A percentile compares a stretch with the other conserved stretches of the same genome.
Conservation (phyloP, 1,140 invertebrate genomes). For the Drosophila repleta region DNA sequence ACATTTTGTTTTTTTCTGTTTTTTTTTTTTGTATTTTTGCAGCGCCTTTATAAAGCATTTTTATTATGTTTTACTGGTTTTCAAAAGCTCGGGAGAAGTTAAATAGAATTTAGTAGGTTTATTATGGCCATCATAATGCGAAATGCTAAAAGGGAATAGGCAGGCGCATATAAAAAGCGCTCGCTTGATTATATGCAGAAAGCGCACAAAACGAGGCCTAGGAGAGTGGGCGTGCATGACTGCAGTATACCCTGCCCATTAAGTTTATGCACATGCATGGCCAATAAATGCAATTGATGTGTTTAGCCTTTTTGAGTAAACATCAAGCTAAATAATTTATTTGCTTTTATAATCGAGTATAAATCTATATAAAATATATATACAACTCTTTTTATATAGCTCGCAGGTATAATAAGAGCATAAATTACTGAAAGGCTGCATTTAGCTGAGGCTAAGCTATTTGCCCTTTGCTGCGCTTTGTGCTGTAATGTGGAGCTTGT, state of each 20-base stretch:
- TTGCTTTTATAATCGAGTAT: no score
- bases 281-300: neutral
- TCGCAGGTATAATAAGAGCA: neutral
- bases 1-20: neutral
- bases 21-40: slow-evolving; percentile 7
- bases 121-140: slow-evolving; percentile 36
- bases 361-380: no score
- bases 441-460: neutral
- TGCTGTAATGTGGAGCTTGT: neutral
- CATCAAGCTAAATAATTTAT: no score
- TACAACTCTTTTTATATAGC: neutral
- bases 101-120: slow-evolving; percentile 56
- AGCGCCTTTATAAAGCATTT: slow-evolving; percentile 43
- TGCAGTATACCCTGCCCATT: slow-evolving; percentile 1
- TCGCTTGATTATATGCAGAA: slow-evolving; percentile 1
- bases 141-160: slow-evolving; percentile 33
- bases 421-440: slow-evolving; percentile 21
- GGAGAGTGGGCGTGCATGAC: neutral
- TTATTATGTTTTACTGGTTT: slow-evolving; percentile 42
- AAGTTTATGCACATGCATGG: no score
- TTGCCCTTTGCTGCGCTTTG: slow-evolving; percentile 12
- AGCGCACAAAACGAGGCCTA: neutral
- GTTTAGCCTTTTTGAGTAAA: no score
- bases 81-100: slow-evolving; percentile 33
- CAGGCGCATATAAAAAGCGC: slow-evolving; percentile 5